phyloP scores from a whole-genome alignment of 2,888 invertebrate species.

The Cordilura impudica region DNA sequence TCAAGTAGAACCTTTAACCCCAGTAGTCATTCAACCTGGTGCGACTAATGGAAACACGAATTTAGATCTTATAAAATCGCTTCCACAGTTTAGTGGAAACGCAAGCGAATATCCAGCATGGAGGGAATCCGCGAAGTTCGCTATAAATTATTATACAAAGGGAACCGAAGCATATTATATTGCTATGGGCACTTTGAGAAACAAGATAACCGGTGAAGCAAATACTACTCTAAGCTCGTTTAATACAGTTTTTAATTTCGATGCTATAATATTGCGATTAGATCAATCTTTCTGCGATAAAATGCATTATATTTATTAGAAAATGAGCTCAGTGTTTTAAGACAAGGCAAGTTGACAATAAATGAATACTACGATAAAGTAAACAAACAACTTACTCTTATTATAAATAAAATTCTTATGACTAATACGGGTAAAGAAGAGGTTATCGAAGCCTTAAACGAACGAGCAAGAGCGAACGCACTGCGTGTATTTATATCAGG shows the following conservation, averaged over 20 bases:
- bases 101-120: slow-evolving; percentile 23
- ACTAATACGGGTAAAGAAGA: too few species aligned
- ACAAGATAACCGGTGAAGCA: slow-evolving; percentile 43
- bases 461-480: too few species aligned
- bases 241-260: slow-evolving; percentile 50
- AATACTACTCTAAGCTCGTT: slow-evolving; percentile 45
- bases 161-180: slow-evolving; percentile 35
- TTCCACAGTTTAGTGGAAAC: too few species aligned
- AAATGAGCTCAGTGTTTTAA: slow-evolving; percentile 58
- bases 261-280: slow-evolving; percentile 47
- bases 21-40: too few species aligned
- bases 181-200: slow-evolving; percentile 33
- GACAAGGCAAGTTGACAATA: slow-evolving; percentile 55
- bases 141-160: too few species aligned
- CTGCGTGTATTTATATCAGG: too few species aligned
- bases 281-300: slow-evolving; percentile 59
- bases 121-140: too few species aligned
- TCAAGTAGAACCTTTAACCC: neutral
- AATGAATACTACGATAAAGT: slow-evolving; percentile 53
- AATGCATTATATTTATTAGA: slow-evolving; percentile 52
- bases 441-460: too few species aligned
- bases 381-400: slow-evolving; percentile 49
- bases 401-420: slow-evolving; percentile 58
- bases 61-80: too few species aligned
- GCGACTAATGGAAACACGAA: neutral